Evolutionary conservation across 2,888 invertebrate genomes (phyloP).

Genomic region (Cetonia aurata): DNA sequence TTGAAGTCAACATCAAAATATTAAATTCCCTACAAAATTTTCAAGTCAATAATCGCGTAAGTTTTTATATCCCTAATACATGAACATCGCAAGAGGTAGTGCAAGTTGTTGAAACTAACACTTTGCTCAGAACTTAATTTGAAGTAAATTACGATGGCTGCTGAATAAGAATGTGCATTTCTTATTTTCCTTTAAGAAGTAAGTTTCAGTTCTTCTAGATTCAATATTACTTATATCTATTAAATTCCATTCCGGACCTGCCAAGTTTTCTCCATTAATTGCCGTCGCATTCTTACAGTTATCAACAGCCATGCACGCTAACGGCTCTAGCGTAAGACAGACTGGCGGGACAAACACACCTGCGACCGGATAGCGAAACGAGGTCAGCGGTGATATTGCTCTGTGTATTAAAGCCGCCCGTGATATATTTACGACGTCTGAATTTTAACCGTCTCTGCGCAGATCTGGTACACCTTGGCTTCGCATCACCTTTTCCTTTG

Average conservation of each 20-base stretch:
- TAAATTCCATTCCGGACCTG: conserved; percentile 14
- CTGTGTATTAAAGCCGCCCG: conserved; percentile 50
- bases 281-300: background rate
- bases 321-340: background rate
- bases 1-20: no score
- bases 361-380: conserved; percentile 37
- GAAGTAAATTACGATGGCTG: no score
- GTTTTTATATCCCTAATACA: no score
- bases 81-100: no score
- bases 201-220: no score
- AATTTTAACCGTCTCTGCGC: conserved; percentile 48
- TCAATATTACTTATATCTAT: no score
- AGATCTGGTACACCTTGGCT: background rate
- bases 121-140: no score
- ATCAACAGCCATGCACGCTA: conserved; percentile 17
- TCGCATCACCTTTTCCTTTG: conserved; percentile 34
- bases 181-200: no score
- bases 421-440: conserved; percentile 53
- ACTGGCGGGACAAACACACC: conserved; percentile 38
- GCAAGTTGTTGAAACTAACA: no score
- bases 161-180: no score
- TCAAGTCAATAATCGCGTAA: no score
- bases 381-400: conserved; percentile 42
- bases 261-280: conserved; percentile 35
- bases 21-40: no score